Evolutionary conservation across 2,888 invertebrate genomes (phyloP), one percentile per base, ranked within the genome.

Genomic region (Drosophila aldrichi): DNA sequence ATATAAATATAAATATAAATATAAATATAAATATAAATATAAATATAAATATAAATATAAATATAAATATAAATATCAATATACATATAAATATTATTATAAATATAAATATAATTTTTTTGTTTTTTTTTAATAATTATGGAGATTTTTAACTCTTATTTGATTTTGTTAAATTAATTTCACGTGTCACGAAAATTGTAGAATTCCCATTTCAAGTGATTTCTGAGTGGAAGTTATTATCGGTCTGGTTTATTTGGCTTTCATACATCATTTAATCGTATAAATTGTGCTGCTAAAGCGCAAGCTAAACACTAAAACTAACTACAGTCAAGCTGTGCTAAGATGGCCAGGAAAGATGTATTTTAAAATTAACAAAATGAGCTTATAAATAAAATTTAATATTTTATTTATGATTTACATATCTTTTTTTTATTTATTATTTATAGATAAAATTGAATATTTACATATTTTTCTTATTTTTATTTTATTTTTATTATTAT

Each of bases 211-310:
- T 32, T 29, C 2, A 8, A 8, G 9, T 36, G 14, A 20, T 4
- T 22, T 52, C 20, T 36, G 36, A 55, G 25, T 38, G 40, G 14
- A 34, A 46, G 32, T 18, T 46, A 41, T 69, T 63, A 57, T 57
- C 36, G 49, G 40, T 41, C 36, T 18, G 41, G 14, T 58, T 70
- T 62, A 43, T 65, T 61, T 40, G 18, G 29, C 36, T 62, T 65
- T 60, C 54, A 70, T 70, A 68, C 70, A 66, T 68, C 60, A 79
- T 79, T 79, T 61, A 65, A 69, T 22, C 54, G 41, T 49, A 65
- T 68, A 68, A 77, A 72, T 40, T 62, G 40, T 20, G 52, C 38
- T 58, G 69, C 70, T 56, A 72, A 58, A 48, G 8, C 29, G 29
- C 29, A 29, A 29, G 29, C 29, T 40, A 65, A 65, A 73, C 59